phyloP scores from a whole-genome alignment of 2,888 invertebrate species.

The Lymantria monacha region DNA sequence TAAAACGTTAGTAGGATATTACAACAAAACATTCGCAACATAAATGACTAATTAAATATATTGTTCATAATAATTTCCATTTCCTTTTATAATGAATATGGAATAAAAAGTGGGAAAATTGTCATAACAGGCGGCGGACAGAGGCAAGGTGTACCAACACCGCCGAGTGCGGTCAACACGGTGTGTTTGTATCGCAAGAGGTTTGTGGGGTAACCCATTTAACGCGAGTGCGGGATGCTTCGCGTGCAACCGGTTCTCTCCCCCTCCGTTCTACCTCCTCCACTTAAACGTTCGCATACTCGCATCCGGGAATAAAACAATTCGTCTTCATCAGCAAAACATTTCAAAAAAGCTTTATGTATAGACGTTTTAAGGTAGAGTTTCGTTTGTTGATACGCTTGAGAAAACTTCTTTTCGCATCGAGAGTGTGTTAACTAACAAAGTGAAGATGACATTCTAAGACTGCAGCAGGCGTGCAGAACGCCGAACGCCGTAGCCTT shows the following conservation, averaged over 20 bases:
- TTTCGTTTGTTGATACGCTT: conserved; percentile 25
- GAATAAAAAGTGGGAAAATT: conserved; percentile 17
- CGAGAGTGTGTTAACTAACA: conserved; percentile 49
- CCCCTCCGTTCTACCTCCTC: conserved; percentile 29
- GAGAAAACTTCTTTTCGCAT: conserved; percentile 44
- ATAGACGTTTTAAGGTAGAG: conserved; percentile 33
- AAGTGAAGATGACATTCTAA: conserved; percentile 58
- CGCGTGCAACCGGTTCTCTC: conserved; percentile 60
- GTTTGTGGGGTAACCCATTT: conserved; percentile 81
- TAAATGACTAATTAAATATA: too few relatives aligned
- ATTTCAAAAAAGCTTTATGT: conserved; percentile 31
- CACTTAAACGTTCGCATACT: conserved; percentile 55
- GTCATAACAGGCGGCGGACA: conserved; percentile 23
- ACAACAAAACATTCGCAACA: too few relatives aligned
- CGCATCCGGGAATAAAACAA: conserved; percentile 65
- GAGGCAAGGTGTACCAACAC: conserved; percentile 7
- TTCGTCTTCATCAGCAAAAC: conserved; percentile 28
- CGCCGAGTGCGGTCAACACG: conserved; percentile 28
- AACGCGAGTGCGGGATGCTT: conserved; percentile 58
- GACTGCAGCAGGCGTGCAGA: conserved; percentile 44
- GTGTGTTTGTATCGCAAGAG: conserved; percentile 72
- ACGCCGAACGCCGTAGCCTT: conserved; percentile 64
- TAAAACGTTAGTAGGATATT: too few relatives aligned
- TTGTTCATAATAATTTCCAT: too few relatives aligned
- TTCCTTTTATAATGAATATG: too few relatives aligned